Percentiles rank a stretch among this genome's conserved stretches.
phyloP scores from a whole-genome alignment of 2,888 invertebrate genomes.

The Chymomyza caudatula region DNA sequence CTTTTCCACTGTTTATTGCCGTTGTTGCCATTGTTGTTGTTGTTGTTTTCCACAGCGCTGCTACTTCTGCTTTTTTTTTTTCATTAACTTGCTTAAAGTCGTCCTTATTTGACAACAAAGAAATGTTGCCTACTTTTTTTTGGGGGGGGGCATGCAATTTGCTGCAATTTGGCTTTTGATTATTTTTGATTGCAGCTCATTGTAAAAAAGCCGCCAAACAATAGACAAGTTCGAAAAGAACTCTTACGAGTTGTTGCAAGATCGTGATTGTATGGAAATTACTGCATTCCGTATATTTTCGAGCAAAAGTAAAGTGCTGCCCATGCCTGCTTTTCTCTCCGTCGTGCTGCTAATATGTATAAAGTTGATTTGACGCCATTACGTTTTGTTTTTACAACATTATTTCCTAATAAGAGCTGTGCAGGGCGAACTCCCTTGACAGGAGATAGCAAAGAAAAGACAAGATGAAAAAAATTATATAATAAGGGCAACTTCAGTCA shows the following conservation, averaged over 20 bases:
- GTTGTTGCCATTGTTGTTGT: background rate
- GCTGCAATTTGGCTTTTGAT: background rate
- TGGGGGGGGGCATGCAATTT: background rate
- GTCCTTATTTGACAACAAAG: background rate
- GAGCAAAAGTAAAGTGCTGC: background rate
- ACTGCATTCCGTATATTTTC: no score
- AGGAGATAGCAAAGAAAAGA: background rate
- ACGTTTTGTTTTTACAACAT: conserved; percentile 65
- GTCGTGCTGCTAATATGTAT: conserved; percentile 27
- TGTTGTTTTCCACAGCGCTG: background rate
- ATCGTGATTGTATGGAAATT: no score
- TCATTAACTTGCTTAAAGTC: background rate
- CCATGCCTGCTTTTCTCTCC: conserved; percentile 14
- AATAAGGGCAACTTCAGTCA: conserved; percentile 69
- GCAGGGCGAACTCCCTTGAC: background rate
- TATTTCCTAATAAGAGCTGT: conserved; percentile 47
- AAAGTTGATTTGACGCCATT: conserved; percentile 66
- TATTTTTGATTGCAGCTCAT: background rate
- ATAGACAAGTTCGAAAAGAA: background rate
- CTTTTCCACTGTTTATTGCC: background rate
- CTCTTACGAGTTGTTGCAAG: no score
- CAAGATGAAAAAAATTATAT: conserved; percentile 64
- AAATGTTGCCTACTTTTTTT: background rate
- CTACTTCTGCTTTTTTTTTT: background rate
- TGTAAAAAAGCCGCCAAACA: background rate